phyloP scores from a whole-genome alignment of 2,797 vertebrate species.

The Pyrocephalus nanus region DNA sequence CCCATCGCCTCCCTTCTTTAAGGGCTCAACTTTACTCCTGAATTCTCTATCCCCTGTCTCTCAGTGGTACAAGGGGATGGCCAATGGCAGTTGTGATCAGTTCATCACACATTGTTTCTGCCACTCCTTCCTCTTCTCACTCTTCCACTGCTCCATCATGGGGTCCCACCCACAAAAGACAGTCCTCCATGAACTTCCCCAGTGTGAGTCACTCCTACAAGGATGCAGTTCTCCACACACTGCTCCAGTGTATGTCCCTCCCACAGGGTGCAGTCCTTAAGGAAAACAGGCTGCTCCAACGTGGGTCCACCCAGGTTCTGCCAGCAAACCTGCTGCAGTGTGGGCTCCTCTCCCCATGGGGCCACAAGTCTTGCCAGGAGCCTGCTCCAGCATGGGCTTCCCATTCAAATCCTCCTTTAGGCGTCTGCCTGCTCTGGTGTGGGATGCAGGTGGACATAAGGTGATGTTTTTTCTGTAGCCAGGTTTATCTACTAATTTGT shows the following conservation, averaged over 20 bases:
- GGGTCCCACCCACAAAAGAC: background rate
- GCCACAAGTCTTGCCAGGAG: background rate
- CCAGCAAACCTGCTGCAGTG: background rate
- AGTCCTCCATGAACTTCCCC: background rate
- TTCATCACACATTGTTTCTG: background rate
- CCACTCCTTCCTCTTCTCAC: background rate
- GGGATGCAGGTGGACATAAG: background rate
- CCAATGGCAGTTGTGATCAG: background rate
- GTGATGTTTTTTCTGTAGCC: background rate
- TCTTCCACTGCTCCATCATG: background rate
- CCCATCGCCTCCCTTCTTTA: background rate
- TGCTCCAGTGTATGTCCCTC: background rate
- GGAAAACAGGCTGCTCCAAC: background rate
- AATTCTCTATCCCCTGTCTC: background rate
- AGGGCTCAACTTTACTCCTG: background rate
- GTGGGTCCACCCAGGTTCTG: background rate
- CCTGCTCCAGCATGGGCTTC: background rate
- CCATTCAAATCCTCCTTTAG: background rate
- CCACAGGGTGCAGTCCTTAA: background rate
- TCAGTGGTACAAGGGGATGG: background rate
- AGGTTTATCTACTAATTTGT: background rate
- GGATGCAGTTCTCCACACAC: background rate
- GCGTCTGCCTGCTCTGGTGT: background rate
- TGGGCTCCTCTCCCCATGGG: background rate
- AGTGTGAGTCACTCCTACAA: fast-evolving